Evolutionary conservation across 2,888 invertebrate genomes (phyloP), one percentile per base, ranked within the genome.

Genomic region (Notocelia uddmanniana): DNA sequence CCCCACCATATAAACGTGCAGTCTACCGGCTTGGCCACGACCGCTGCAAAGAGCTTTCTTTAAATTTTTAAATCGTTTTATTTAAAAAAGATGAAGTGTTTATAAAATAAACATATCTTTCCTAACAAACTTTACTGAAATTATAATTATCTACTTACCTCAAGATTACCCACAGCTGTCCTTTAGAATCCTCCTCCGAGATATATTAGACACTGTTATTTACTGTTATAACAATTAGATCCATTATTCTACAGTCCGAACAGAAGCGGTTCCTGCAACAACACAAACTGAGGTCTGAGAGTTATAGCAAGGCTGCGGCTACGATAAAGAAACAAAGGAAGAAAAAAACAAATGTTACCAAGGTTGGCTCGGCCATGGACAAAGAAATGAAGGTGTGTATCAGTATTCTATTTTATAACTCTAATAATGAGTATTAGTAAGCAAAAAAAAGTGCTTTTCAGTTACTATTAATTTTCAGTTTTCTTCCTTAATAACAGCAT

Each of bases 241-340:
- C 57, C n/a, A 52, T 67, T 57, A 60, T 71, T 62, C 69, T 72
- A 89, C 92, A 97, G 97, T 97, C 97, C 77, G 98, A 98, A 88
- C 98, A 98, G 90, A 98, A 98, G 90, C 96, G 98, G 85, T 98
- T 98, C 89, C 92, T 98, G 76, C 97, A 98, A 88, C 98, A 98
- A 91, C 98, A 98, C 93, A 98, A 98, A 89, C 96, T 97, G 78
- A 95, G 97, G 76, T 97, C 97, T 72, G 98, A 98, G 85, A 97
- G 97, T 75, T 98, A 98, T 93, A 97, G 97, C 88, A 98, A 98
- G 90, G 98, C 98, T 1, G 97, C 97, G 0, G 96, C 97, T 13
- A 97, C 97, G 73, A 98, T 98, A 95, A 98, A 98, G 91, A 98
- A 98, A 86, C 97, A 98, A 85, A 94, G 97, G 76, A 98, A 98